Evolutionary conservation across 2,888 invertebrate genomes (phyloP).

Genomic region (Dryobotodes eremita): DNA sequence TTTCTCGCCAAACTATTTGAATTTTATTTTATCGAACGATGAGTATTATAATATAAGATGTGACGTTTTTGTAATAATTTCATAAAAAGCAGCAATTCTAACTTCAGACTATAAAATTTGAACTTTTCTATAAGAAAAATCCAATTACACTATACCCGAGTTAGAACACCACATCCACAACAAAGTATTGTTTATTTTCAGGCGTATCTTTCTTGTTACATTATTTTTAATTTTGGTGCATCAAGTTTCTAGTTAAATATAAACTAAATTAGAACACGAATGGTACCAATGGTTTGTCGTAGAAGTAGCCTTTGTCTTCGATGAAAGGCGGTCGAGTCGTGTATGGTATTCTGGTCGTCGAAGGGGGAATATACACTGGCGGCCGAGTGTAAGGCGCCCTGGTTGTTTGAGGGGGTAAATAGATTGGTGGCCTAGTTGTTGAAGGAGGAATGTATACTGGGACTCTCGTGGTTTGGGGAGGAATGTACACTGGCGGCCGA

Average conservation of each 20-base stretch:
- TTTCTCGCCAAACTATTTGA: neutral
- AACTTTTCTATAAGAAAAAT: conserved; percentile 42
- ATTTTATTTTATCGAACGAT: neutral
- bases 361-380: conserved; percentile 51
- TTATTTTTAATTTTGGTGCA: conserved; percentile 58
- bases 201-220: neutral
- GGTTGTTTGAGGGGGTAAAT: conserved; percentile 50
- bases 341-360: conserved; percentile 68
- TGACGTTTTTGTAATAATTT: neutral
- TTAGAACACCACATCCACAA: conserved; percentile 6
- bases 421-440: conserved; percentile 49
- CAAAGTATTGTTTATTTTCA: neutral
- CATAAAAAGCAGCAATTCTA: neutral
- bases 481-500: conserved; percentile 49
- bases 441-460: conserved; percentile 54
- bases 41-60: neutral
- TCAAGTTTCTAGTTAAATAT: conserved; percentile 47
- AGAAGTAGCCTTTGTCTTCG: conserved; percentile 85
- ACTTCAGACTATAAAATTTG: conserved; percentile 13
- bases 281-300: conserved; percentile 86
- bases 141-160: conserved; percentile 2
- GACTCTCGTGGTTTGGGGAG: conserved; percentile 17
- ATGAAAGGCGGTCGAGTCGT: conserved; percentile 83
- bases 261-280: conserved; percentile 83
- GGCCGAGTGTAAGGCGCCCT: conserved; percentile 70